Percentiles rank a stretch among this genome's conserved stretches.
Evolutionary conservation across 2,888 invertebrate species (phyloP).

Genomic region (Dendrolimus pini): DNA sequence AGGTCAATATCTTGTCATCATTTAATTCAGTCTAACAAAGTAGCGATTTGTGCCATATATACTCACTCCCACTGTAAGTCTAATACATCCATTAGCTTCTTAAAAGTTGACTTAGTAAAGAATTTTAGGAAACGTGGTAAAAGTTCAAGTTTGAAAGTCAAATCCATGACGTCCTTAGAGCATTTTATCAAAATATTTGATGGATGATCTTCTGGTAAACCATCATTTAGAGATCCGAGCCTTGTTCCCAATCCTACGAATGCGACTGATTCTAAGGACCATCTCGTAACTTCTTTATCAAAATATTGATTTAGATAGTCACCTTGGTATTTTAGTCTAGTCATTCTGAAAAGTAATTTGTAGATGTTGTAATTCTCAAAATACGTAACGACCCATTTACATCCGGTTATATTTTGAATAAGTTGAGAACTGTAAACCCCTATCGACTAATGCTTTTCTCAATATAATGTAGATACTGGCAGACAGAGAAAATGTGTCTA

Average conservation of each 20-base stretch:
- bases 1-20: too few relatives aligned
- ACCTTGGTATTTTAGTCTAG: conserved; percentile 32
- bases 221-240: conserved; percentile 46
- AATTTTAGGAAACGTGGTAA: conserved; percentile 45
- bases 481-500: too few relatives aligned
- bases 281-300: conserved; percentile 73
- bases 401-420: too few relatives aligned
- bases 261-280: conserved; percentile 78
- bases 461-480: too few relatives aligned
- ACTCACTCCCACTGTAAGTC: conserved; percentile 63
- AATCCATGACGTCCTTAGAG: conserved; percentile 38
- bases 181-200: conserved; percentile 41
- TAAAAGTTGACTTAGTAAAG: conserved; percentile 41
- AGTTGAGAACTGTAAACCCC: too few relatives aligned
- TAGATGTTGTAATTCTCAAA: neutral
- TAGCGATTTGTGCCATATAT: neutral
- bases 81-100: conserved; percentile 42
- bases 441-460: too few relatives aligned
- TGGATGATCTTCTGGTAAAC: conserved; percentile 40
- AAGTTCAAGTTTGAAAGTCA: conserved; percentile 43
- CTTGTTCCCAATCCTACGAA: conserved; percentile 51
- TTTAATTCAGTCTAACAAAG: too few relatives aligned
- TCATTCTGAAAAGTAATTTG: conserved; percentile 37
- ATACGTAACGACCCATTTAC: too few relatives aligned
- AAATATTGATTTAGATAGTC: conserved; percentile 57